Evolutionary conservation across 64 coral and sea anemone species (phyloP).

Genomic region (Pocillopora verrucosa): DNA sequence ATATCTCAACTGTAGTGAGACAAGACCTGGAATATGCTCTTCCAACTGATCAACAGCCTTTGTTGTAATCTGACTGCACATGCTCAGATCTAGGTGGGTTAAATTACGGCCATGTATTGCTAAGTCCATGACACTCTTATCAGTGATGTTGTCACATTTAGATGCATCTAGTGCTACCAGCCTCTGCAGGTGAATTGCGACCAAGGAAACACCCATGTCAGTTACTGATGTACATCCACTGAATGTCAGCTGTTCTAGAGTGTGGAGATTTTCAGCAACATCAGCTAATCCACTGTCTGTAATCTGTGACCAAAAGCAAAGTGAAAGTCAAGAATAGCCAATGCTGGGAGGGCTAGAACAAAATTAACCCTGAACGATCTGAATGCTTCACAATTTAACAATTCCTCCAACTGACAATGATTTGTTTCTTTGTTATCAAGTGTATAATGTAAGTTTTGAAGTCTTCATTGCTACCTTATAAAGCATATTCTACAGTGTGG

Average conservation of each 20-base stretch:
- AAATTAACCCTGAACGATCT: too few species aligned
- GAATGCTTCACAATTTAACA: too few species aligned
- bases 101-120: constrained; percentile 61
- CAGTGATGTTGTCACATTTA: constrained; percentile 83
- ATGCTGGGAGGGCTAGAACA: not conserved
- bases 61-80: constrained; percentile 79
- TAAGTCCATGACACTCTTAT: constrained; percentile 45
- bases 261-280: constrained; percentile 42
- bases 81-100: constrained; percentile 79
- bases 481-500: too few species aligned
- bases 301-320: constrained; percentile 45
- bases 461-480: too few species aligned
- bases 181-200: constrained; percentile 60
- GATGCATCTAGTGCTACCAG: constrained; percentile 68
- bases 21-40: constrained; percentile 59
- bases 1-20: constrained; percentile 74
- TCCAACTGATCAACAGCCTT: constrained; percentile 66
- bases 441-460: too few species aligned
- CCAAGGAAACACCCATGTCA: constrained; percentile 53
- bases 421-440: too few species aligned
- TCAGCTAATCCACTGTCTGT: constrained; percentile 65
- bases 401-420: too few species aligned
- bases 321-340: not conserved
- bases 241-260: constrained; percentile 54
- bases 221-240: constrained; percentile 75